Evolutionary conservation across 2,797 vertebrate genomes (phyloP), one percentile per base, ranked within the genome.

Genomic region (Gadopsis marmoratus): DNA sequence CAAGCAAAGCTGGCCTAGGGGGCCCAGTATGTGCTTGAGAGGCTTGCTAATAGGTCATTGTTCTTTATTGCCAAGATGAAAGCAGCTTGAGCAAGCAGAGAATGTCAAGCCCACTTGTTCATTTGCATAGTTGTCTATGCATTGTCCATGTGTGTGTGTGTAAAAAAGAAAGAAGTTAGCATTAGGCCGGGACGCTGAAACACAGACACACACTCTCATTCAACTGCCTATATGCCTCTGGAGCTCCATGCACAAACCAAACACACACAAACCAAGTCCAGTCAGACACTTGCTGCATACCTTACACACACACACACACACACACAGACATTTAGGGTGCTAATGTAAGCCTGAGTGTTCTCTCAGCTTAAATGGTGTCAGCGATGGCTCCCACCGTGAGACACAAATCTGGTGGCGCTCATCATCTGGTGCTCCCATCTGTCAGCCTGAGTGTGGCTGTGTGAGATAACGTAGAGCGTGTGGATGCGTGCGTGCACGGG

Each of bases 391-490:
- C 90, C 83, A 91, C 90, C 67, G 88, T 68, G 91, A 91, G 80
- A 94, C 89, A 92, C 88, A 92, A 93, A 94, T 94, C 90, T 93
- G 92, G 90, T 91, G 86, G 74, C 66, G 83, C 91, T 90, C 93
- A 92, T 95, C 95, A 95, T 96, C 94, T 94, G 94, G 86, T 93
- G 80, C 76, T 89, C 82, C 95, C 94, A 96, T 96, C 95, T 96
- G 95, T 93, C 92, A 89, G 77, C 76, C 54, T 4, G 33, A 79
- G 79, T 55, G 76, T 77, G 88, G n/a, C 69, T 53, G 74, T 59
- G 82, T 65, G 76, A 69, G 74, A 88, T 77, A 86, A 81, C 35
- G 31, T 50, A 9, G 67, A 68, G 60, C 0, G 1, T 23, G 76
- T 17, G 29, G 14, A 13, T 53, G 51, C 21, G 53, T 51, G 54